These are phyloP conservation scores for Syngnathoides biaculeatus DNA, from an alignment of 2,113 vertebrate genomes.

Conservation along the genomic window DNA sequence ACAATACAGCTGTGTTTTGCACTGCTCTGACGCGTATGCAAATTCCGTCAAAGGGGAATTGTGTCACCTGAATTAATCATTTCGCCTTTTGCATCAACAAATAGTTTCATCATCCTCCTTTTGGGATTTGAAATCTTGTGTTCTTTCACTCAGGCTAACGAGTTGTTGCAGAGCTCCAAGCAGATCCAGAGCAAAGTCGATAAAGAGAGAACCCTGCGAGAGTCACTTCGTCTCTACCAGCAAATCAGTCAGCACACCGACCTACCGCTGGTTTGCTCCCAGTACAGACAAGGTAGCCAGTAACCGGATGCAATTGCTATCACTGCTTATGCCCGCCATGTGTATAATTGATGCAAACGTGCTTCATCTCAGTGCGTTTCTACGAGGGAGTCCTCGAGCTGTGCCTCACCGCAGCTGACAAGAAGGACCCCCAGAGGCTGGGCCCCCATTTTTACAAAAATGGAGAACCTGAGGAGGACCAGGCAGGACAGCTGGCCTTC, in stretches of 20 bases:
- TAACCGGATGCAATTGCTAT: not conserved
- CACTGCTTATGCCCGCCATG: not conserved
- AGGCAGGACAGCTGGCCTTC: slow-evolving; percentile 86
- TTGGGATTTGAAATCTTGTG: slow-evolving; percentile 22
- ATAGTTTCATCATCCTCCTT: not conserved
- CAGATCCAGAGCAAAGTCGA: slow-evolving; percentile 89
- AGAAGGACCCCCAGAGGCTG: slow-evolving; percentile 92
- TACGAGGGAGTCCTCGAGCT: slow-evolving; percentile 96
- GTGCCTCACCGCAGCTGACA: slow-evolving; percentile 90
- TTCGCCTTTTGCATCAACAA: too few species aligned
- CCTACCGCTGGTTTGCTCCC: slow-evolving; percentile 86
- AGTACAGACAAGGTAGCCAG: slow-evolving; percentile 88
- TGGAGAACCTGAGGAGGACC: slow-evolving; percentile 93
- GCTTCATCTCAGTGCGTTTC: slow-evolving; percentile 80
- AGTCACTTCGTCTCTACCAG: slow-evolving; percentile 90
- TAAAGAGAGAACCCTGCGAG: slow-evolving; percentile 85
- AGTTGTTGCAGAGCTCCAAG: slow-evolving; percentile 88
- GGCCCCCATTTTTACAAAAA: slow-evolving; percentile 97
- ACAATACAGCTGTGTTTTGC: too few species aligned
- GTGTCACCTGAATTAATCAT: too few species aligned
- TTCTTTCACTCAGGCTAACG: slow-evolving; percentile 81
- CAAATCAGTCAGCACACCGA: slow-evolving; percentile 95
- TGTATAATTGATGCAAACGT: not conserved
- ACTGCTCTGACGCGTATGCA: too few species aligned
- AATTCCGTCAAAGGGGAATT: too few species aligned